Base-by-base conservation (phyloP, 2,888 invertebrate genomes). In the Epinotia ramella region DNA sequence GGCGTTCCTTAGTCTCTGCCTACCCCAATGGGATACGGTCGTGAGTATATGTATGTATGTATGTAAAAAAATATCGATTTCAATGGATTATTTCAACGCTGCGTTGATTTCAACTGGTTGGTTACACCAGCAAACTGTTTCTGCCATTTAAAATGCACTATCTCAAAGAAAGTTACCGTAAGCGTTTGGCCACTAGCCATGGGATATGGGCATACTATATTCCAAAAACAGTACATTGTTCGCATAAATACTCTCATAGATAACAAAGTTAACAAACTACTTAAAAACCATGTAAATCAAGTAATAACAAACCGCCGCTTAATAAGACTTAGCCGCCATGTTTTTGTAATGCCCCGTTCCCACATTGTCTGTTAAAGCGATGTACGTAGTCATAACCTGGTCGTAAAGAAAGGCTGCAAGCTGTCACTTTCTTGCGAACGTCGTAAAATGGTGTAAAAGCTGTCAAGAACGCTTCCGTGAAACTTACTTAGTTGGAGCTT, bases 351-450 rank as follows among this genome's bases (percentile, higher is more conserved):
- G 33, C 18, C 20, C 3, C n/a, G 16, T 28, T 60, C 60, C 11
- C 60, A 69, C 69, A 60, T 69, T 69, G 69, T 69, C 46, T 69
- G 46, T 24, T 2, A 65, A n/a, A 69, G 59, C 46, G 12, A 59
- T 56, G 44, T 24, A 33, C n/a, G 28, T 33, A 24, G 69, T 69
- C 59, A 69, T 69, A 69, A 60, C 44, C 12, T 24, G 33, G 46
- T 69, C 69, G 28, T 69, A 69, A 69, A 69, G 69, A 69, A 69
- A 60, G 24, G 76, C 81, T 80, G 80, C 79, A 70, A 77, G 78
- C 80, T 77, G 78, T 81, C 84, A 82, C 86, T 85, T 85, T 86
- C 85, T 79, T 80, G 77, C 70, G 67, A 78, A 68, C 74, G 56
- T 81, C 82, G 78, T 84, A 84, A 84, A 83, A 79, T 67, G 44